Evolutionary conservation across 2,113 vertebrate genomes (phyloP).

Genomic region (Phocoena sinus): DNA sequence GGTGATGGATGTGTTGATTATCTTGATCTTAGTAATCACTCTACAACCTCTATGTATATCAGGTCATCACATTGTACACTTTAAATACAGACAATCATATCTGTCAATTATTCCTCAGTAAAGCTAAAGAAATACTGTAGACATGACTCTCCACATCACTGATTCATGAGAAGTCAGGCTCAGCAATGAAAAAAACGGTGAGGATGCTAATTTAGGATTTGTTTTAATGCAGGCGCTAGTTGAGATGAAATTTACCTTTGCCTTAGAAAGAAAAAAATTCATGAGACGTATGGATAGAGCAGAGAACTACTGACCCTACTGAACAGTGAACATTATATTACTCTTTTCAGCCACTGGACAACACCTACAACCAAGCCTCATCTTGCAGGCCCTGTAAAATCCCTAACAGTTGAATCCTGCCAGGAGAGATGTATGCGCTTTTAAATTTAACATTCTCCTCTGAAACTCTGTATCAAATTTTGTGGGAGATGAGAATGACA

Average conservation of each 20-base stretch:
- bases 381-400: not conserved
- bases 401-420: not conserved
- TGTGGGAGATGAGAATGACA: not conserved
- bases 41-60: not conserved
- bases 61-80: not conserved
- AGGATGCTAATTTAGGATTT: not conserved
- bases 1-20: not conserved
- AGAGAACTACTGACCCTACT: not conserved
- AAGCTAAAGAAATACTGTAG: not conserved
- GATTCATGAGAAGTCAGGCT: not conserved
- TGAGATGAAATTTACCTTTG: not conserved
- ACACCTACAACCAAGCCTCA: not conserved
- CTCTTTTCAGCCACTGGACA: not conserved
- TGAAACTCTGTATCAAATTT: not conserved
- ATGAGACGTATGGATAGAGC: not conserved
- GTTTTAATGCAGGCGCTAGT: not conserved
- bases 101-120: not conserved
- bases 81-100: not conserved
- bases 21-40: not conserved
- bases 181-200: not conserved
- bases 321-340: not conserved
- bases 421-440: accelerated
- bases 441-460: not conserved
- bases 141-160: not conserved
- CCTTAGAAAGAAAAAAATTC: not conserved